Evolutionary conservation across 64 coral and sea anemone species (phyloP).

Genomic region (Astreopora myriophthalma): DNA sequence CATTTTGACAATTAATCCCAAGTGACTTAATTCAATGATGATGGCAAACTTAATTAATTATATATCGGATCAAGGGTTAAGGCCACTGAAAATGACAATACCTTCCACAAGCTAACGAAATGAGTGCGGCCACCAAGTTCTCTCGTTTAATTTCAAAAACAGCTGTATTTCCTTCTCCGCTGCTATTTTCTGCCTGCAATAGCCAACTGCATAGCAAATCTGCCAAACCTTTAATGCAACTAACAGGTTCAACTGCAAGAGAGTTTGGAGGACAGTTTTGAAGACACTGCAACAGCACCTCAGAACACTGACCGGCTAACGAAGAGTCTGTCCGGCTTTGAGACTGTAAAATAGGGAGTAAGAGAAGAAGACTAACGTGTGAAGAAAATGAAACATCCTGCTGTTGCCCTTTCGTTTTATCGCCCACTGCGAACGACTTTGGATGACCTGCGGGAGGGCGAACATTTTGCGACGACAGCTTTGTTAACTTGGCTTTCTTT

Average conservation of each 20-base stretch:
- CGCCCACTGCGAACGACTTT: background rate
- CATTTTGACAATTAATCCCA: too few species aligned
- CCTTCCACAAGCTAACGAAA: constrained; percentile 83
- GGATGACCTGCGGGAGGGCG: background rate
- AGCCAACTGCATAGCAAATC: constrained; percentile 73
- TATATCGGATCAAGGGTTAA: too few species aligned
- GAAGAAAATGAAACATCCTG: constrained; percentile 66
- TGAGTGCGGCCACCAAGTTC: constrained; percentile 45
- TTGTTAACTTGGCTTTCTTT: constrained; percentile 31
- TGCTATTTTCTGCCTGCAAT: background rate
- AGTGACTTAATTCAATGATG: too few species aligned
- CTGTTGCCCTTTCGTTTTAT: constrained; percentile 1
- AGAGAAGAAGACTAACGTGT: constrained; percentile 67
- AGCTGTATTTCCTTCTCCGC: background rate
- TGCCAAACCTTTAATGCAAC: constrained; percentile 60
- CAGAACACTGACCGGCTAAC: constrained; percentile 52
- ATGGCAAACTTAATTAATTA: too few species aligned
- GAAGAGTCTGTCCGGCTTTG: constrained; percentile 73
- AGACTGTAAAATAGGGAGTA: constrained; percentile 74
- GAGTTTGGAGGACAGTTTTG: constrained; percentile 70
- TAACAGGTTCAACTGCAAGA: constrained; percentile 50
- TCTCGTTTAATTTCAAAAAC: constrained; percentile 24
- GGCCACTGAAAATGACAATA: too few species aligned
- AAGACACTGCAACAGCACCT: constrained; percentile 66
- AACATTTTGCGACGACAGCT: background rate